Evolutionary conservation across 2,888 invertebrate genomes (phyloP).

Genomic region (Plebejus melissa): DNA sequence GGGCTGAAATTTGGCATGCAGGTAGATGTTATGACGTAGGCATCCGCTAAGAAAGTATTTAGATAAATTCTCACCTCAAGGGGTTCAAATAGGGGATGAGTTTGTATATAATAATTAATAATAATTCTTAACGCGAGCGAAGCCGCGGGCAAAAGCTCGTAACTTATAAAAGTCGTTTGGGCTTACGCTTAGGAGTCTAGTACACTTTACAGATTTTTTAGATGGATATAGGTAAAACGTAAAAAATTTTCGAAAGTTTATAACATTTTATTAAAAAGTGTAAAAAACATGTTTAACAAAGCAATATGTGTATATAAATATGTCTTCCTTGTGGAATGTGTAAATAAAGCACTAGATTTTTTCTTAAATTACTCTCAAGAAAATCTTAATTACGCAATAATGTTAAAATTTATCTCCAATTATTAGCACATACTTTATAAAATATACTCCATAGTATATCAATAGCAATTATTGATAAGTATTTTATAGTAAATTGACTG

Average conservation of each 20-base stretch:
- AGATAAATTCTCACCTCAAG: too few species aligned
- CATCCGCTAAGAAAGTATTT: too few species aligned
- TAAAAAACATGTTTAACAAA: conserved; percentile 30
- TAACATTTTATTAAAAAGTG: conserved; percentile 30
- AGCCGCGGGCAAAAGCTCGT: too few species aligned
- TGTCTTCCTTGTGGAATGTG: conserved; percentile 32
- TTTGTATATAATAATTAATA: too few species aligned
- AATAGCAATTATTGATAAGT: background rate
- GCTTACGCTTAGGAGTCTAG: too few species aligned
- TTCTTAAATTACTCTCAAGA: conserved; percentile 25
- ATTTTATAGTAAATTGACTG: background rate
- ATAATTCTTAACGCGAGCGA: too few species aligned
- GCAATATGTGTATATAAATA: conserved; percentile 31
- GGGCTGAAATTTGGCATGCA: too few species aligned
- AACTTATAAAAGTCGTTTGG: too few species aligned
- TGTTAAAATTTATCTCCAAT: background rate
- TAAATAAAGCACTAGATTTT: conserved; percentile 27
- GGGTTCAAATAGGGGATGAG: too few species aligned
- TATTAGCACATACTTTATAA: background rate
- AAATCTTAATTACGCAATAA: background rate
- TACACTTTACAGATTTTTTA: too few species aligned
- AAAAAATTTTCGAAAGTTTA: background rate
- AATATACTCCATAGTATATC: background rate
- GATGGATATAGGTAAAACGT: background rate
- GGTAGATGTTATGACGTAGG: too few species aligned